Conservation (phyloP, 1,140 invertebrate genomes). For the Sitobion miscanthi region DNA sequence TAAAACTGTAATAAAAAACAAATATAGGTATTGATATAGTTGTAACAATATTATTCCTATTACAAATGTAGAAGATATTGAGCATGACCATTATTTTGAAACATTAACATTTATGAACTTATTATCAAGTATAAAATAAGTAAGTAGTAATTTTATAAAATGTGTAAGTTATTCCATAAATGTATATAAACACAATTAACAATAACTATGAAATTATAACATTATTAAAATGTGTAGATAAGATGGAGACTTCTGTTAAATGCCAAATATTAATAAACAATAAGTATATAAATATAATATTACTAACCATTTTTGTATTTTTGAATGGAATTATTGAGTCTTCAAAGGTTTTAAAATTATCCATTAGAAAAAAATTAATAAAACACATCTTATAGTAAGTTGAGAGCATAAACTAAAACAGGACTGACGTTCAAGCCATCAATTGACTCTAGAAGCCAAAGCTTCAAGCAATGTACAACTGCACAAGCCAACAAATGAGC, state of each 20-base stretch:
- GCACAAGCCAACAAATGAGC: background rate
- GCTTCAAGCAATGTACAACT: background rate
- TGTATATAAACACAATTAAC: background rate
- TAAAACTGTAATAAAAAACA: constrained; percentile 10
- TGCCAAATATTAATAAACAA: background rate
- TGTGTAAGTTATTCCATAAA: background rate
- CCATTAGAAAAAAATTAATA: background rate
- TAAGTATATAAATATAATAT: background rate
- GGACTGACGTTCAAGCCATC: background rate
- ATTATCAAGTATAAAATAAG: background rate
- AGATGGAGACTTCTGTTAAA: background rate
- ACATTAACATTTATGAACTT: background rate
- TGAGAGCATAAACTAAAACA: background rate
- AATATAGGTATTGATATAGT: background rate
- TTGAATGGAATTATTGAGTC: background rate
- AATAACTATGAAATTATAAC: background rate
- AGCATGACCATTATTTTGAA: background rate
- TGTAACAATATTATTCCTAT: background rate
- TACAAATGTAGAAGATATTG: background rate
- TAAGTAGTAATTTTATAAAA: background rate
- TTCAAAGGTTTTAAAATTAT: background rate
- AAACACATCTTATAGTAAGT: background rate
- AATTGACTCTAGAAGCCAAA: background rate
- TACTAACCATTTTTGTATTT: background rate
- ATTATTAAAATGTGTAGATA: background rate